phyloP scores from a whole-genome alignment of 2,797 vertebrate genomes.

The Neomorphus geoffroyi region DNA sequence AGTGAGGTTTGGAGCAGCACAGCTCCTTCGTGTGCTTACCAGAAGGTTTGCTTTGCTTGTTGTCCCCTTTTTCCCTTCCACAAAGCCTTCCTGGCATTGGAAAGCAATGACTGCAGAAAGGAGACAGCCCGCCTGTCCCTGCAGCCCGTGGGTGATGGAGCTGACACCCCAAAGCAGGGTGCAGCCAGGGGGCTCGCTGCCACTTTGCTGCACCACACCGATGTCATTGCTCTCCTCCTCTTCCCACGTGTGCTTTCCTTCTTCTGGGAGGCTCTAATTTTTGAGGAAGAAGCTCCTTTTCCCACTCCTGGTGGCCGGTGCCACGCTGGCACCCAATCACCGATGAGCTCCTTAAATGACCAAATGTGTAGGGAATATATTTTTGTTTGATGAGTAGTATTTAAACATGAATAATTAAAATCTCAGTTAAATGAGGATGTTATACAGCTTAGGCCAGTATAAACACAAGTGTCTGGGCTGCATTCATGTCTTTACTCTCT shows the following conservation, averaged over 20 bases:
- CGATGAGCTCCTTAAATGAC: not conserved
- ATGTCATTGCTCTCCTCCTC: not conserved
- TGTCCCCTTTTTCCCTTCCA: not conserved
- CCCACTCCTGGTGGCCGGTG: accelerated
- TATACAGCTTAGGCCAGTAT: not conserved
- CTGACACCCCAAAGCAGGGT: not conserved
- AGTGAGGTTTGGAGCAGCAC: not conserved
- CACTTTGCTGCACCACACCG: not conserved
- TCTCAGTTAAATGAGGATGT: not conserved
- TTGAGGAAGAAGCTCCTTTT: not conserved
- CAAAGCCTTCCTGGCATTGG: not conserved
- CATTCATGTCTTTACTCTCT: not conserved
- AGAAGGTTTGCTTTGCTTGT: not conserved
- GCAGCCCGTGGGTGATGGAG: not conserved
- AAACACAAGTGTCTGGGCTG: not conserved
- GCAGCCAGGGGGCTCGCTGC: not conserved
- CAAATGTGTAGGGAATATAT: not conserved
- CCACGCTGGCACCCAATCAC: accelerated
- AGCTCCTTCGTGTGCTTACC: not conserved
- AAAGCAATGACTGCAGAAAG: not conserved
- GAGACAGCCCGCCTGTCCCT: not conserved
- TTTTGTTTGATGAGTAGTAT: not conserved
- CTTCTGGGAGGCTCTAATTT: not conserved
- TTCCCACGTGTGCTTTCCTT: accelerated
- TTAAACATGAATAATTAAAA: conserved; percentile 38